Conservation (phyloP, 2,797 vertebrate genomes). For the Lutjanus campechanus region DNA sequence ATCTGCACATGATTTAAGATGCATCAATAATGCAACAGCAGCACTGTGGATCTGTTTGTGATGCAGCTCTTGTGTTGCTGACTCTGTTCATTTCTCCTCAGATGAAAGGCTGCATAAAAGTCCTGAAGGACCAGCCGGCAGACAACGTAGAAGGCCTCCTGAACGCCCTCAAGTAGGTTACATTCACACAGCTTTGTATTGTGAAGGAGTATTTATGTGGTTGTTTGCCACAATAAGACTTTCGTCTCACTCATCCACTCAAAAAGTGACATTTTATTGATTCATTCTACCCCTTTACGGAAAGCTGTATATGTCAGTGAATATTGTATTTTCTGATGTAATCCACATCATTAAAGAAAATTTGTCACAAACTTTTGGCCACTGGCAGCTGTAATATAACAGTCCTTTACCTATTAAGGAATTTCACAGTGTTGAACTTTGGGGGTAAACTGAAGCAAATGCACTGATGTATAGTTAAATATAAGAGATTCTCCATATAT, state of each 20-base stretch:
- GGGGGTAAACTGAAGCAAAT: too few species aligned
- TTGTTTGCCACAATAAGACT: background rate
- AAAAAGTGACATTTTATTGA: background rate
- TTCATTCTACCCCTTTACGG: background rate
- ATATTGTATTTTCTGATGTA: constrained; percentile 1
- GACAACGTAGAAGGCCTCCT: constrained; percentile 97
- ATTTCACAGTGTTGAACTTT: too few species aligned
- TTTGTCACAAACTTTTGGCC: too few species aligned
- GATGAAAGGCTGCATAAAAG: constrained; percentile 86
- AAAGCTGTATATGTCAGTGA: background rate
- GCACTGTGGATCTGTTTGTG: background rate
- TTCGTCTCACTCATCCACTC: background rate
- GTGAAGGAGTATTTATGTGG: background rate
- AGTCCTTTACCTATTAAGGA: too few species aligned
- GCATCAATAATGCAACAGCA: too few species aligned
- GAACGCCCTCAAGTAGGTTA: constrained; percentile 95
- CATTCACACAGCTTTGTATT: background rate
- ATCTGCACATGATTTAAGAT: background rate
- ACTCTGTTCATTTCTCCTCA: constrained; percentile 42
- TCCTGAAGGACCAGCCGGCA: constrained; percentile 96
- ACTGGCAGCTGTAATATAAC: too few species aligned
- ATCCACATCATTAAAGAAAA: background rate
- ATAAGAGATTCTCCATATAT: too few species aligned
- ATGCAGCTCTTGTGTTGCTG: background rate
- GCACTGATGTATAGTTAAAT: too few species aligned